These are phyloP conservation scores for Proisotoma minuta DNA, from an alignment of 2,888 invertebrate species.

Conservation along the genomic window DNA sequence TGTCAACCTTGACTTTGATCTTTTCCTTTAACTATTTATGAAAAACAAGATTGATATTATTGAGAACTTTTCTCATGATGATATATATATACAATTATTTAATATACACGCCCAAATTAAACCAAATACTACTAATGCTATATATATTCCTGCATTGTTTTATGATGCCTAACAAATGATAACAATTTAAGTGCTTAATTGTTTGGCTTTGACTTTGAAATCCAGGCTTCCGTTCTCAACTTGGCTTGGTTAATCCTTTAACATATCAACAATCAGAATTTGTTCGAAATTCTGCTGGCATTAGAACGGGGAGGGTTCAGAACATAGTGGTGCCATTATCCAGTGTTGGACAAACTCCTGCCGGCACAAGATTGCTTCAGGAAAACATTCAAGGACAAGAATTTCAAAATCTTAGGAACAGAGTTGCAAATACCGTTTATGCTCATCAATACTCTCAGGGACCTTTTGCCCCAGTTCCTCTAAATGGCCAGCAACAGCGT, in stretches of 20 bases:
- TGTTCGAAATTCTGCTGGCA: not conserved
- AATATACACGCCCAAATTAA: too few relatives aligned
- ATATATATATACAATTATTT: too few relatives aligned
- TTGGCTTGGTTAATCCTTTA: not conserved
- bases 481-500: not conserved
- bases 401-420: conserved; percentile 1
- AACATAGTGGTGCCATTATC: conserved; percentile 6
- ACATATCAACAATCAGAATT: not conserved
- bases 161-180: too few relatives aligned
- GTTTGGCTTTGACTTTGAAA: not conserved
- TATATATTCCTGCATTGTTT: too few relatives aligned
- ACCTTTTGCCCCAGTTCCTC: not conserved
- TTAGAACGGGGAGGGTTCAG: not conserved
- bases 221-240: conserved; percentile 9
- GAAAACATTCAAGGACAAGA: not conserved
- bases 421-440: not conserved
- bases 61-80: too few relatives aligned
- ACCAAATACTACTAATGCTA: too few relatives aligned
- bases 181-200: too few relatives aligned
- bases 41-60: conserved; percentile 1
- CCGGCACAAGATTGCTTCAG: not conserved
- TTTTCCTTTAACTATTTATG: not conserved
- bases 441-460: not conserved
- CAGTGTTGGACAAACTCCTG: not conserved
- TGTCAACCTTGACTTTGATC: not conserved